Base-by-base conservation (phyloP, 2,888 invertebrate genomes). In the Leptopterna dolabrata region DNA sequence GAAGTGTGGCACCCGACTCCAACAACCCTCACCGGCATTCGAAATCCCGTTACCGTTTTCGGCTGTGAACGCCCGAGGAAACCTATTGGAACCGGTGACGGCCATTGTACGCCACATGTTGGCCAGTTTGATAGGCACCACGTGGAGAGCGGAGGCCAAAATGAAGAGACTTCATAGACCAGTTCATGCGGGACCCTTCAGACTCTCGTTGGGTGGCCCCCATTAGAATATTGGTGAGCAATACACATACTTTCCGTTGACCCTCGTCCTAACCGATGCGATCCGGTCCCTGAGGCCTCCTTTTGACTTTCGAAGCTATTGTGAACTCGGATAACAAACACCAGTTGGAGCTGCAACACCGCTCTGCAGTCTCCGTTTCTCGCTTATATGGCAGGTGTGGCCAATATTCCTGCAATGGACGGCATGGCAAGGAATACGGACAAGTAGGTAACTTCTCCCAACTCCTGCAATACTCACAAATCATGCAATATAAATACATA, bases 201-300 rank as follows among this genome's bases (percentile, higher is more conserved):
- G 19, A 6, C 36, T 16, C 73, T 29, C 24, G 0, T 36, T 36
- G 73, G 73, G 73, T 19, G 36, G 73, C 73, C 36, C 36, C 36
- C 36, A 41, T 73, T 73, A 73, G 73, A 73, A 73, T 73, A 36
- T 73, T 73, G 73, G 73, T 36, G 73, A 36, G 11, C 29, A 73
- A 73, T 30, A 11, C 63, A 24, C 24, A 63, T 19, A 63, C 63
- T 63, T 24, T 63, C 63, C 63, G 63, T 24, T 63, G 63, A 63
- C 63, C 63, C 63, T 63, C 24, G 27, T 24, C 24, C 24, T 2
- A 24, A 13, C 24, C 55, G 2, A 36, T 7, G n/a, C 0, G 51
- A n/a, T 51, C 51, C 51, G 51, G n/a, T 51, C 4, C n/a, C 16
- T 0, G 13, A 6, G 51, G 51, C 4, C 4, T 16, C 51, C n/a